Evolutionary conservation across 2,888 invertebrate genomes (phyloP), one percentile per base, ranked within the genome.

Genomic region (Calameuta filiformis): DNA sequence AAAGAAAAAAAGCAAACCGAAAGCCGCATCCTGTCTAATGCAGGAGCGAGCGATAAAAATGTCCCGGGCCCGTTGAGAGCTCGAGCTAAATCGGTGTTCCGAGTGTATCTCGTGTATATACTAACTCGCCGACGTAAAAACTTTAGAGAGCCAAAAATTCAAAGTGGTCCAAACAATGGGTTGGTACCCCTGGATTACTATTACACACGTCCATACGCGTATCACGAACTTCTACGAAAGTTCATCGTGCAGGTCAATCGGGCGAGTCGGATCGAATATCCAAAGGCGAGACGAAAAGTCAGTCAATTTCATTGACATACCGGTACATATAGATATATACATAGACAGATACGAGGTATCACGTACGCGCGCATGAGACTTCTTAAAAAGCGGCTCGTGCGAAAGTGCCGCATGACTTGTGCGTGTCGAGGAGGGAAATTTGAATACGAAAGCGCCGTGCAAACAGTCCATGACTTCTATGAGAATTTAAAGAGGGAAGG

Each of bases 211-310:
- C 23, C 9, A 2, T 23, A 23, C 56, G 23, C 2, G 56, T 56
- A 9, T 56, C 56, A 9, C 23, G 56, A 56, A 56, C 9, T 56
- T 23, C 56, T 9, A 56, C 56, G 23, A 56, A 9, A 56, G 56
- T 23, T 56, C 23, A 56, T 56, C 23, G 23, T 15, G n/a, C 30
- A 12, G 69, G 75, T 77, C 35, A 71, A 77, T 75, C 75, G 75
- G n/a, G 6, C 31, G 34, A n/a, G 30, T 37, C 35, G 37, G 75
- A 75, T 75, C 69, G 11, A 69, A 77, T 77, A 74, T 69, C 23
- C 69, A 15, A 9, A 75, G 75, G 3, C 30, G 15, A 31, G 23
- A 56, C 56, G 23, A 56, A 56, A 56, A 56, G 23, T 23, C 56
- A 56, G 33, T 33, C 33, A 9, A 56, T 56, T 40, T 40, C 15